Conservation (phyloP, 2,888 invertebrate genomes). For the Micoletzkya japonica region DNA sequence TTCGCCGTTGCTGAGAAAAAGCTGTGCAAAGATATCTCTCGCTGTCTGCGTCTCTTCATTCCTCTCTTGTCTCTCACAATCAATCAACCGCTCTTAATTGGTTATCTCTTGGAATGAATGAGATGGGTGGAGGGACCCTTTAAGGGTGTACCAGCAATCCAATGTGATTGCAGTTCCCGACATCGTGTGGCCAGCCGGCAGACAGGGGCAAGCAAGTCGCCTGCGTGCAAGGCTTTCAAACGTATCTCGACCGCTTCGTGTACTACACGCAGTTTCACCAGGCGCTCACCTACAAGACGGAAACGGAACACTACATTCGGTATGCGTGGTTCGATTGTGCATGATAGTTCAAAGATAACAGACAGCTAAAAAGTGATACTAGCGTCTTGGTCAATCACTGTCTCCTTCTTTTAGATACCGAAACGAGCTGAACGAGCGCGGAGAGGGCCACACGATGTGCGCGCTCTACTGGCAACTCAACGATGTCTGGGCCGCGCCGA, state of each 20-base stretch:
- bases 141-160: too few relatives aligned
- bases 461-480: constrained; percentile 97
- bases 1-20: too few relatives aligned
- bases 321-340: constrained; percentile 9
- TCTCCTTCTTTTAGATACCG: constrained; percentile 35
- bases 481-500: constrained; percentile 94
- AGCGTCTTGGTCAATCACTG: not conserved
- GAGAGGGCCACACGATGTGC: constrained; percentile 84
- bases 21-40: too few relatives aligned
- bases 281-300: constrained; percentile 81
- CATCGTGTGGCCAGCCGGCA: too few relatives aligned
- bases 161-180: too few relatives aligned
- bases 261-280: constrained; percentile 79
- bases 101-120: too few relatives aligned
- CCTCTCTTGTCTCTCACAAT: too few relatives aligned
- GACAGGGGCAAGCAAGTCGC: too few relatives aligned
- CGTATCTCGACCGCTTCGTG: constrained; percentile 48
- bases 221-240: too few relatives aligned
- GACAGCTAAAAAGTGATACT: not conserved
- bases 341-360: not conserved
- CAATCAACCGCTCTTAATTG: too few relatives aligned
- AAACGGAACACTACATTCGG: constrained; percentile 61
- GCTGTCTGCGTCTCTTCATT: too few relatives aligned
- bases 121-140: too few relatives aligned
- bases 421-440: constrained; percentile 42